phyloP scores from a whole-genome alignment of 2,888 invertebrate species.

The Heliconius sara region DNA sequence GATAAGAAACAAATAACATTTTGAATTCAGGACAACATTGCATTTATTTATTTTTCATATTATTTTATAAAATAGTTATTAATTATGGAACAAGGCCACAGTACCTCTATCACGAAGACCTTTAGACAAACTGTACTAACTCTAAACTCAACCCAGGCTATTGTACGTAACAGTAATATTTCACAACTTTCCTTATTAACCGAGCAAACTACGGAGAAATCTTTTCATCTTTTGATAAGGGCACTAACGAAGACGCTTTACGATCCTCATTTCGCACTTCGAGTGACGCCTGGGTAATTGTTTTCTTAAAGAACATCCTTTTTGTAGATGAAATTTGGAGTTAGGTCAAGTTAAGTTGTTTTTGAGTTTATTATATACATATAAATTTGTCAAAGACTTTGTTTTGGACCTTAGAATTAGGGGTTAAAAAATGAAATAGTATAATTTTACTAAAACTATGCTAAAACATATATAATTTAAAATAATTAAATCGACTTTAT shows the following conservation, averaged over 20 bases:
- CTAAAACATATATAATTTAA: too few relatives aligned
- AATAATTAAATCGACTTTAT: too few relatives aligned
- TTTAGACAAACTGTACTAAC: constrained; percentile 15
- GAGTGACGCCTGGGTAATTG: constrained; percentile 29
- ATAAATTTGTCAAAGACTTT: neutral
- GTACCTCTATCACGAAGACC: neutral
- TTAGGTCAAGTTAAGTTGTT: neutral
- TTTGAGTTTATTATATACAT: neutral
- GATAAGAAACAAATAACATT: neutral
- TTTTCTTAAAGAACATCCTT: constrained; percentile 20
- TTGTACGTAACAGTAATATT: constrained; percentile 24
- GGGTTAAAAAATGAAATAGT: too few relatives aligned
- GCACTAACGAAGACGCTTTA: constrained; percentile 35
- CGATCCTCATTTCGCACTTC: constrained; percentile 27
- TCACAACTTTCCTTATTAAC: constrained; percentile 36
- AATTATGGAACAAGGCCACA: neutral
- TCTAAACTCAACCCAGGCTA: neutral
- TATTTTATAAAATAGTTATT: neutral
- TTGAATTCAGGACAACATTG: too few relatives aligned
- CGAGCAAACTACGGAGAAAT: constrained; percentile 27
- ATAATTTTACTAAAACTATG: too few relatives aligned
- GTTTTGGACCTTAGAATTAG: neutral
- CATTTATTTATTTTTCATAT: too few relatives aligned
- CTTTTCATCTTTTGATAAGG: constrained; percentile 35
- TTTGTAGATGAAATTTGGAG: constrained; percentile 14